phyloP scores from a whole-genome alignment of 2,888 invertebrate genomes.

The Catocala nupta region DNA sequence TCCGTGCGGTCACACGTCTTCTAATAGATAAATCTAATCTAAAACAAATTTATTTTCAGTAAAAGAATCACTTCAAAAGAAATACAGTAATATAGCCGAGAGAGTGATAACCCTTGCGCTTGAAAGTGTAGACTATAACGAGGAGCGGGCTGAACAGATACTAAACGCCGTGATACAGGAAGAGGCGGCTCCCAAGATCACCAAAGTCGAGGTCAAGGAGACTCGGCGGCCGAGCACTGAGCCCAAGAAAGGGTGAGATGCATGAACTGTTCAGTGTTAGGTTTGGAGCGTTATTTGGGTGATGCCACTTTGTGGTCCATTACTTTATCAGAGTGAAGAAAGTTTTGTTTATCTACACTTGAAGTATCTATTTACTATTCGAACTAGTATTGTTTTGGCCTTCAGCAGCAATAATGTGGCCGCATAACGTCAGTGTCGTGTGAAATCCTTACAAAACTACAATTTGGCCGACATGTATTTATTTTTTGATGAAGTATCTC shows the following conservation, averaged over 20 bases:
- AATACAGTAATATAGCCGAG: slow-evolving; percentile 92
- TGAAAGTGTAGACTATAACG: slow-evolving; percentile 95
- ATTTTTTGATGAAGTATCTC: too few relatives aligned
- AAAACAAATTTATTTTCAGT: slow-evolving; percentile 80
- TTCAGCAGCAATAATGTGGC: too few relatives aligned
- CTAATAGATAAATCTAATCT: too few relatives aligned
- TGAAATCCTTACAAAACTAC: too few relatives aligned
- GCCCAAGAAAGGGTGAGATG: slow-evolving; percentile 68
- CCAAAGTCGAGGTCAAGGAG: slow-evolving; percentile 58
- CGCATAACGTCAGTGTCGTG: too few relatives aligned
- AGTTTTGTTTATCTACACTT: not conserved
- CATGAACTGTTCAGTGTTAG: slow-evolving; percentile 42
- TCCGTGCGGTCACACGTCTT: too few relatives aligned
- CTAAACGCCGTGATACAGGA: slow-evolving; percentile 92
- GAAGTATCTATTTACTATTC: not conserved
- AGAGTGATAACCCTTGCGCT: slow-evolving; percentile 94
- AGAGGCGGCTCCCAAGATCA: slow-evolving; percentile 61
- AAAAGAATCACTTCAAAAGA: slow-evolving; percentile 89
- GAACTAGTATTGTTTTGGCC: too few relatives aligned
- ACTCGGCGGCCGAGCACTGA: slow-evolving; percentile 56
- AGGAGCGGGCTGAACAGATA: slow-evolving; percentile 93
- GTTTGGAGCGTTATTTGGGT: slow-evolving; percentile 6
- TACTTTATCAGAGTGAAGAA: not conserved
- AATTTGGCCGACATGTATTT: too few relatives aligned
- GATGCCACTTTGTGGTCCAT: not conserved